phyloP scores from a whole-genome alignment of 2,888 invertebrate species.

The Phortica magna region DNA sequence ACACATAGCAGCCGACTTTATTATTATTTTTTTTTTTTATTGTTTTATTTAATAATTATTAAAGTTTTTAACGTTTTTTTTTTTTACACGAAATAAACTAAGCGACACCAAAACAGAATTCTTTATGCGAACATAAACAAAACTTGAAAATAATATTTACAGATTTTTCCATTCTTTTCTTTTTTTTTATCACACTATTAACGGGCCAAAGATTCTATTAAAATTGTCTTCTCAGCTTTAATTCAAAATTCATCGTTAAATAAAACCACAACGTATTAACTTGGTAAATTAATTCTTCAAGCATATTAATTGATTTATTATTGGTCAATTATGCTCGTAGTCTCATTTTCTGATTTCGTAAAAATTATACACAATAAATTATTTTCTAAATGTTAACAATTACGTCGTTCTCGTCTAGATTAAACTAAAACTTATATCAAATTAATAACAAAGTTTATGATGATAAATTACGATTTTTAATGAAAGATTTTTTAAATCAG shows the following conservation, averaged over 20 bases:
- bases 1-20: slow-evolving; percentile 41
- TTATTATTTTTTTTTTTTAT: slow-evolving; percentile 32
- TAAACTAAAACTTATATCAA: slow-evolving; percentile 24
- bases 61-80: slow-evolving; percentile 36
- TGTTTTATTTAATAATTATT: slow-evolving; percentile 41
- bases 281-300: slow-evolving; percentile 51
- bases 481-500: background rate
- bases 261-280: slow-evolving; percentile 71
- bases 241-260: slow-evolving; percentile 67
- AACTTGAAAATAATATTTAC: slow-evolving; percentile 71
- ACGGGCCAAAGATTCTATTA: slow-evolving; percentile 62
- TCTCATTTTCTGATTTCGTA: slow-evolving; percentile 50
- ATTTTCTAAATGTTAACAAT: slow-evolving; percentile 64
- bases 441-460: slow-evolving; percentile 12
- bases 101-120: slow-evolving; percentile 78
- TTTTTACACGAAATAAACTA: background rate
- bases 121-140: slow-evolving; percentile 46
- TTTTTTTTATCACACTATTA: slow-evolving; percentile 59
- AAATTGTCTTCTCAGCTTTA: slow-evolving; percentile 55
- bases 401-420: slow-evolving; percentile 9
- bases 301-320: slow-evolving; percentile 59
- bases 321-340: slow-evolving; percentile 67
- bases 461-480: background rate
- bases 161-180: slow-evolving; percentile 51
- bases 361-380: slow-evolving; percentile 65